A percentile compares a stretch with the other conserved stretches of the same genome.
These are phyloP conservation scores for Chalcosyrphus nemorum DNA, from an alignment of 2,888 invertebrate species.

Conservation along the genomic window DNA sequence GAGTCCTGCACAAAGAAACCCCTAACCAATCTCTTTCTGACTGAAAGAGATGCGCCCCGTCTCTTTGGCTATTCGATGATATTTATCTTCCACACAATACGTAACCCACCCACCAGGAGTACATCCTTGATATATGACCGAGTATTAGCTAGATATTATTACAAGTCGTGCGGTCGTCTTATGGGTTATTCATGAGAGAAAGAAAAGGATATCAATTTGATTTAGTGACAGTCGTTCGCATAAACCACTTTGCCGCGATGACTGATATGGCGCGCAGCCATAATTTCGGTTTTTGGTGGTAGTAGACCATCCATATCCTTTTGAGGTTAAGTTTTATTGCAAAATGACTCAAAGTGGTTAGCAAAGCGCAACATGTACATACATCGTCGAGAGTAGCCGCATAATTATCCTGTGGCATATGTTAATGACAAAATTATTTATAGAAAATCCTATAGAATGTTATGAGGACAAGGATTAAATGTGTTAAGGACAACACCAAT, in stretches of 20 bases:
- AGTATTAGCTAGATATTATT: conserved; percentile 71
- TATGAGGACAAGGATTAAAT: conserved; percentile 31
- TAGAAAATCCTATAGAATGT: conserved; percentile 19
- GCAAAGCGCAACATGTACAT: conserved; percentile 44
- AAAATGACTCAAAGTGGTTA: background rate
- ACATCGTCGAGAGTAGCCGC: conserved; percentile 20
- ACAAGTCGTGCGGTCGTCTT: conserved; percentile 71
- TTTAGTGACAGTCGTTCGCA: conserved; percentile 71
- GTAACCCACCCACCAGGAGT: background rate
- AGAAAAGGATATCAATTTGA: conserved; percentile 75
- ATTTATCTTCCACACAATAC: conserved; percentile 53
- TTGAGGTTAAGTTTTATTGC: conserved; percentile 57
- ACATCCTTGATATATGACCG: conserved; percentile 71
- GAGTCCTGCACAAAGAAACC: conserved; percentile 47
- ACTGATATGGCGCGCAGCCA: conserved; percentile 27
- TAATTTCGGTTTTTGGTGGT: conserved; percentile 13
- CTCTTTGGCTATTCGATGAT: conserved; percentile 55
- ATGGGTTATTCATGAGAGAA: conserved; percentile 74
- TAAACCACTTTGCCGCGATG: conserved; percentile 44
- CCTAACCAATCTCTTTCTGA: conserved; percentile 30
- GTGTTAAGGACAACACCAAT: conserved; percentile 73
- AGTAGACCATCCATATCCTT: conserved; percentile 31
- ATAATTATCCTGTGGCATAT: conserved; percentile 61
- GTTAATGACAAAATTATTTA: conserved; percentile 49
- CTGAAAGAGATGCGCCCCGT: conserved; percentile 15